Percentiles rank a stretch among this genome's conserved stretches.
Conservation (phyloP, 2,113 vertebrate species). For the Falcunculus frontatus region DNA sequence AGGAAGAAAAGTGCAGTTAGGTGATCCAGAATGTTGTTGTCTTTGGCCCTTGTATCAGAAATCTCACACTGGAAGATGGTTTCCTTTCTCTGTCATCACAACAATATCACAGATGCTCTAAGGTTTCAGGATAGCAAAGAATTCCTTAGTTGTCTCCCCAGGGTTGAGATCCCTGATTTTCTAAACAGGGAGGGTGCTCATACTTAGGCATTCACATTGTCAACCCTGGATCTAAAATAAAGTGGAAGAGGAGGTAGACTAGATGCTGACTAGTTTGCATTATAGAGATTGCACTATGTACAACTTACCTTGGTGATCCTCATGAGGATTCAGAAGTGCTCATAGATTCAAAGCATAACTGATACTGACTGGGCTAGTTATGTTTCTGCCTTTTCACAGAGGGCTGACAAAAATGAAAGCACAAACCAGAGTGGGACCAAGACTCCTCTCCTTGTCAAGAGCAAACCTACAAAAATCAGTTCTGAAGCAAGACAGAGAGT, state of each 20-base stretch:
- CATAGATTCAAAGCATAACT: background rate
- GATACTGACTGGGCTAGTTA: background rate
- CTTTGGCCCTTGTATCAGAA: background rate
- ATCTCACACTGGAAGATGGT: background rate
- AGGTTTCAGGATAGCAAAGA: background rate
- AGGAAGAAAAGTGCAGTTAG: background rate
- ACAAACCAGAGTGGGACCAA: background rate
- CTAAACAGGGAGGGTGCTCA: background rate
- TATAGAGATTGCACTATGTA: background rate
- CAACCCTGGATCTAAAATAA: background rate
- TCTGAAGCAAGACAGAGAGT: background rate
- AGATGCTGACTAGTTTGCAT: background rate
- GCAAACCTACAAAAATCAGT: background rate
- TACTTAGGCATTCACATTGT: background rate
- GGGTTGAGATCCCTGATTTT: background rate
- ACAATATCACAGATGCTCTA: fast-evolving
- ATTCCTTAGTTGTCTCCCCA: background rate
- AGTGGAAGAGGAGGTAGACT: background rate
- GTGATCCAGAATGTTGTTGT: background rate
- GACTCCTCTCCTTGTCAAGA: background rate
- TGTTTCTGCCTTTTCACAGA: background rate
- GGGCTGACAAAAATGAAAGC: background rate
- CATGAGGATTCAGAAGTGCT: background rate
- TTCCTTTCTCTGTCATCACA: background rate
- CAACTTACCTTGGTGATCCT: background rate